phyloP scores from a whole-genome alignment of 2,113 vertebrate genomes.

The Jacana jacana region DNA sequence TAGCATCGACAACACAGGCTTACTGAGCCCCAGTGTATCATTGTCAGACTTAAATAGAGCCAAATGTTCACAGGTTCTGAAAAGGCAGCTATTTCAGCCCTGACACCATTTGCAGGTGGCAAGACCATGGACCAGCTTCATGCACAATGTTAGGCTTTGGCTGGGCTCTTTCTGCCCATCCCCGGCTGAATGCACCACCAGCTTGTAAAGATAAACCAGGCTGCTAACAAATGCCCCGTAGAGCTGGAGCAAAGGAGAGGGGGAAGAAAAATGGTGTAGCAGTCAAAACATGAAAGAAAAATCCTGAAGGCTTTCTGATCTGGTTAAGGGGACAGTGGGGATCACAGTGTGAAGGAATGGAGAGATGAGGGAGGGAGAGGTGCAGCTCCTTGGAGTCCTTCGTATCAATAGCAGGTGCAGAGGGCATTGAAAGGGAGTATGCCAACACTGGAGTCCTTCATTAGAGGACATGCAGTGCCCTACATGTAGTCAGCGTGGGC shows the following conservation, averaged over 20 bases:
- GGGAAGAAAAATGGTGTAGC: background rate
- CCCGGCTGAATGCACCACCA: background rate
- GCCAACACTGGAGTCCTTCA: background rate
- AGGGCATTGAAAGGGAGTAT: background rate
- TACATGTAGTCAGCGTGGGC: background rate
- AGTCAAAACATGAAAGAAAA: background rate
- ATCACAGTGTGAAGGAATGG: background rate
- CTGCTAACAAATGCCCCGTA: background rate
- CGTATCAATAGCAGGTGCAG: background rate
- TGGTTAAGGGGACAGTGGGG: background rate
- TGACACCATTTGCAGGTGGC: background rate
- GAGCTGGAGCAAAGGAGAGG: background rate
- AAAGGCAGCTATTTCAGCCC: slow-evolving; percentile 26
- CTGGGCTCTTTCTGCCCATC: background rate
- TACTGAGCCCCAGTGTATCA: slow-evolving; percentile 25
- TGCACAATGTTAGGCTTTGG: background rate
- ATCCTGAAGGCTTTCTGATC: background rate
- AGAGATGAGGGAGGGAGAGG: background rate
- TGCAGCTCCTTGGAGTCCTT: background rate
- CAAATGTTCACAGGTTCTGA: slow-evolving; percentile 7
- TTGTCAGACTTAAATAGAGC: slow-evolving; percentile 70
- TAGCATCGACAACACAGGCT: slow-evolving; percentile 50
- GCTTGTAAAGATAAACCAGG: background rate
- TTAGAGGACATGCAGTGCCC: background rate
- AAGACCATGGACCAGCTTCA: background rate